Base-by-base conservation (phyloP, 2,113 vertebrate species). In the Dolichotis patagonum region DNA sequence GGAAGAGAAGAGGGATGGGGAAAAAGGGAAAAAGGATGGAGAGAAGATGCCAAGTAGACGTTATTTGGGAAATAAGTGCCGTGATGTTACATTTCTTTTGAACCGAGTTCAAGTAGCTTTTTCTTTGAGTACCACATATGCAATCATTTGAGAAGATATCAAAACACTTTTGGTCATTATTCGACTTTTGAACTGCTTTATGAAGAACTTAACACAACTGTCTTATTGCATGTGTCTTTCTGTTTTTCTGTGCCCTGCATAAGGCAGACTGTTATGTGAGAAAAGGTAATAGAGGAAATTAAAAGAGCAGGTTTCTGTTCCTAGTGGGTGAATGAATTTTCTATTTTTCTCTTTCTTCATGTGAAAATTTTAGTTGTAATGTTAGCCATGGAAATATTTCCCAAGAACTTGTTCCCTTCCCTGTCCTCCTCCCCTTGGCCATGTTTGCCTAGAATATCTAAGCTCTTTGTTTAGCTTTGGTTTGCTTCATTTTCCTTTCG, bases 111-210 rank as follows among this genome's bases (percentile, higher is more conserved):
- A 94, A 88, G 54, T 63, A 17, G 11, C 1, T 83, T 85, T 93
- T 63, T 88, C 41, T 93, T 81, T 89, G 49, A 82, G 65, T 49
- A 49, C 14, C 81, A 69, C 20, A 60, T 41, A 63, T n/a, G 75
- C 43, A 86, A 71, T 91, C 78, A 63, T 94, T 91, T 94, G 30
- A 71, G 84, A 95, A 97, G 92, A 83, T 95, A 77, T 86, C 87
- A 93, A 80, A 84, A 69, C 41, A 3, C 28, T 86, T 49, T 30
- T 46, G 81, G 71, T 91, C 65, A 90, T 84, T 56, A 88, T 92
- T 67, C 90, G 92, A 95, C 87, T 24, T 93, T 95, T 96, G 32
- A 5, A 75, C 8, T 17, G n/a, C 63, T 93, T 89, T 87, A 91
- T 75, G 91, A 97, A 93, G 83, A 94, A 52, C 26, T 85, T 46